Conservation (phyloP, 2,113 vertebrate genomes). For the Plecturocebus donacophilus region DNA sequence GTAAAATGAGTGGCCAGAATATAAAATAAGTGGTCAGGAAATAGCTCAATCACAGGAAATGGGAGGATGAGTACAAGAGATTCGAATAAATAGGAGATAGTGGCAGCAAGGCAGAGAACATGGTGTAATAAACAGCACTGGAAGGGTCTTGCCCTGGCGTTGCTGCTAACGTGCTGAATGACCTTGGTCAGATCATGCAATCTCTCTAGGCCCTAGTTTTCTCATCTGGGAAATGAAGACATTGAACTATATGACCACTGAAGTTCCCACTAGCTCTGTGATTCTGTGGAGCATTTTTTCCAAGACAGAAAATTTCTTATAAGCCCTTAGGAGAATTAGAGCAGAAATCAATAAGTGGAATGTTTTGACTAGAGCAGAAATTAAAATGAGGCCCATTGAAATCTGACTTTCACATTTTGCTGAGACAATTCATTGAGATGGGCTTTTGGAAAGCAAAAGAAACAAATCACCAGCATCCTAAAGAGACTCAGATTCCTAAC, state of each 20-base stretch:
- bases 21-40: background rate
- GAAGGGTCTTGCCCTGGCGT: background rate
- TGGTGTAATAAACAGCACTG: background rate
- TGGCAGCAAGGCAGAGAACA: background rate
- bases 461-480: background rate
- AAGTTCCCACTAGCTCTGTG: background rate
- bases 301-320: background rate
- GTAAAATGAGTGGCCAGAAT: background rate
- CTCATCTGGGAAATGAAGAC: background rate
- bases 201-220: background rate
- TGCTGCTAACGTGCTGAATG: background rate
- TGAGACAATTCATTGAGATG: background rate
- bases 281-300: background rate
- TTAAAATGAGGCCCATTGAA: background rate
- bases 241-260: background rate
- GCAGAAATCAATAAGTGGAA: background rate
- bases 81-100: background rate
- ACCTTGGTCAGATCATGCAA: background rate
- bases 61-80: background rate
- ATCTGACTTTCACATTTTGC: background rate
- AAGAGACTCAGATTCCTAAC: background rate
- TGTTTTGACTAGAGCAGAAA: background rate
- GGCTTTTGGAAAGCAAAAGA: background rate
- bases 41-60: background rate
- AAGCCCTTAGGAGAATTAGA: background rate